These are phyloP conservation scores for Urocitellus parryii DNA, from an alignment of 2,113 vertebrate species.

Conservation along the genomic window DNA sequence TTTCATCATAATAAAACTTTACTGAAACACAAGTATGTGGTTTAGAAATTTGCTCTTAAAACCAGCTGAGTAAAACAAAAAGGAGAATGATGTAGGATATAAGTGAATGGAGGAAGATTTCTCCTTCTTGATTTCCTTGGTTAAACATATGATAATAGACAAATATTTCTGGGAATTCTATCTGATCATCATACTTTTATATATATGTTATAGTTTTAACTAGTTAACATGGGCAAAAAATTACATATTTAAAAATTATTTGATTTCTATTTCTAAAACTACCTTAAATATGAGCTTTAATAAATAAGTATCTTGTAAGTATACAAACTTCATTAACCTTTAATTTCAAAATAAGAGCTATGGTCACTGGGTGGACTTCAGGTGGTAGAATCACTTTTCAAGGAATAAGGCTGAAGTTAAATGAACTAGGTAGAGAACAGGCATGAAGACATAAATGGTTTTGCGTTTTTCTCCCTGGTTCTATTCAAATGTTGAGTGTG, in stretches of 20 bases:
- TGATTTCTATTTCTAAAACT: slow-evolving; percentile 7
- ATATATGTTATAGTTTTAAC: slow-evolving; percentile 37
- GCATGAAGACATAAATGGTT: neutral
- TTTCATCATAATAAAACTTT: slow-evolving; percentile 14
- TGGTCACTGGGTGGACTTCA: neutral
- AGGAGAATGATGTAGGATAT: neutral
- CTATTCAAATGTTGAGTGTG: neutral
- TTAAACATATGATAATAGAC: neutral
- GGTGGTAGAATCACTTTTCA: neutral
- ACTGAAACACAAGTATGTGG: neutral
- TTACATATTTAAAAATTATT: neutral
- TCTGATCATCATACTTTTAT: neutral
- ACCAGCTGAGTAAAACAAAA: neutral
- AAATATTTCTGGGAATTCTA: neutral
- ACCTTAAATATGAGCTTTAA: neutral
- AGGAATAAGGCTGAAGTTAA: neutral
- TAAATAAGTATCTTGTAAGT: neutral
- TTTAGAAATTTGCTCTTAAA: slow-evolving; percentile 16
- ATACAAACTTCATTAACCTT: neutral
- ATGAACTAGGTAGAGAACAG: neutral
- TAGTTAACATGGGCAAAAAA: neutral
- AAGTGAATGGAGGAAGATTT: neutral
- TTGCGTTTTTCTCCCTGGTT: neutral
- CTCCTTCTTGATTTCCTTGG: neutral
- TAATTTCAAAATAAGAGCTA: neutral